phyloP scores from a whole-genome alignment of 2,797 vertebrate genomes.

The Euthynnus affinis region DNA sequence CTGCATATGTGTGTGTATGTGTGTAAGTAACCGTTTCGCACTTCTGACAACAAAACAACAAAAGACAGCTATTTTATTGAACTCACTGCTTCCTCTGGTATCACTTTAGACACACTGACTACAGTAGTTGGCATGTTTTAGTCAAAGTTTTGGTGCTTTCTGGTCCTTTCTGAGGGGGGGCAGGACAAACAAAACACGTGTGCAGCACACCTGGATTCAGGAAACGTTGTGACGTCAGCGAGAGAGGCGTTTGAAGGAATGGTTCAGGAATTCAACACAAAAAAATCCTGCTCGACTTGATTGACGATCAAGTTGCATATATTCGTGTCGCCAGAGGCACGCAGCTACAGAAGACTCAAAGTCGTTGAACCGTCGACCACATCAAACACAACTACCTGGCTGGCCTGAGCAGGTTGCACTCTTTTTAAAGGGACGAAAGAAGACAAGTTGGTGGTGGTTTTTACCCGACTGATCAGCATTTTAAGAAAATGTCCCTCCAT shows the following conservation, averaged over 20 bases:
- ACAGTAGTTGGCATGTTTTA: accelerated
- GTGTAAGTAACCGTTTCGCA: not conserved
- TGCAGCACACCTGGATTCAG: slow-evolving; percentile 67
- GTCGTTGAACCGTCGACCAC: not conserved
- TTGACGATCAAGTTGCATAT: slow-evolving; percentile 36
- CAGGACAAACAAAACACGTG: slow-evolving; percentile 34
- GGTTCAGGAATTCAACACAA: slow-evolving; percentile 73
- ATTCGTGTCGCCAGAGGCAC: not conserved
- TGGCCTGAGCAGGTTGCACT: not conserved
- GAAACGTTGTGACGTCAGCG: slow-evolving; percentile 64
- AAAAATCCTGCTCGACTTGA: slow-evolving; percentile 79
- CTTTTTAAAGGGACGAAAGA: not conserved
- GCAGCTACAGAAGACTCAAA: not conserved
- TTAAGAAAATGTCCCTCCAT: slow-evolving; percentile 60
- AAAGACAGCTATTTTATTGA: not conserved
- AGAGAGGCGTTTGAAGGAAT: slow-evolving; percentile 51
- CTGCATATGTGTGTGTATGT: not conserved
- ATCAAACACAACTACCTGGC: not conserved
- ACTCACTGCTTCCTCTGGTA: too few species aligned
- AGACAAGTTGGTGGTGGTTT: too few species aligned
- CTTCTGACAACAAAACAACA: not conserved
- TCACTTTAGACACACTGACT: not conserved
- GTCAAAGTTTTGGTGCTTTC: not conserved
- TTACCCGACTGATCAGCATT: not conserved
- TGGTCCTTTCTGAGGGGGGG: not conserved